Evolutionary conservation across 2,797 vertebrate species (phyloP), one percentile per base, ranked within the genome.

Genomic region (Gadopsis marmoratus): DNA sequence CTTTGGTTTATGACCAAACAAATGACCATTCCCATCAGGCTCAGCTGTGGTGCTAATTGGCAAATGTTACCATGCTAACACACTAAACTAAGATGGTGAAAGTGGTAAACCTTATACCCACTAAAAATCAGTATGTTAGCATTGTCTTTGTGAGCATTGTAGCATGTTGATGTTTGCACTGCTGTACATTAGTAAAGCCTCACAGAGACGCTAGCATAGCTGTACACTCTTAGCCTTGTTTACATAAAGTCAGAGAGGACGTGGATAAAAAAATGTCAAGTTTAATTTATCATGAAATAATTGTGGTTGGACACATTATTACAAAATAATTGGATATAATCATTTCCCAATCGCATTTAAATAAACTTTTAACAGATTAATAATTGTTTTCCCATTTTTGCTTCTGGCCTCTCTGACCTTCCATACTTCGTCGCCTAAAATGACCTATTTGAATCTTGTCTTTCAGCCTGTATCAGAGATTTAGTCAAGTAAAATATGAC

Each of bases 381-480:
- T 13, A 13, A 23, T 35, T 26, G 39, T 75, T 53, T 45, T 43
- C 4, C 16, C 31, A 17, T 37, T 3, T 23, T 3, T n/a, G 7
- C n/a, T 26, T 45, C 5, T 58, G 41, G 54, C 56, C 53, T 66
- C 51, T 64, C 5, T 21, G 59, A 10, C 10, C 12, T 8, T 58
- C 33, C 3, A 2, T 17, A 31, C 59, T 13, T 23, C 11, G n/a
- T 59, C 37, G 43, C 10, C 68, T 13, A 4, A 50, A 26, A 2
- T 60, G 51, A 54, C 67, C 69, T 70, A 65, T 29, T 35, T 33
- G 65, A 62, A 23, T 62, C 47, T 67, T 16, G 10, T 76, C 73
- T 69, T 26, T 71, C 68, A 62, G 13, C 9, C 16, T 31, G 31
- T 37, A 29, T 47, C 48, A 43, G 35, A 21, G 5, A 64, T 63